A percentile compares a stretch with the other conserved stretches of the same genome.
Evolutionary conservation across 1,140 invertebrate genomes (phyloP).

Genomic region (Choristoneura fumiferana): DNA sequence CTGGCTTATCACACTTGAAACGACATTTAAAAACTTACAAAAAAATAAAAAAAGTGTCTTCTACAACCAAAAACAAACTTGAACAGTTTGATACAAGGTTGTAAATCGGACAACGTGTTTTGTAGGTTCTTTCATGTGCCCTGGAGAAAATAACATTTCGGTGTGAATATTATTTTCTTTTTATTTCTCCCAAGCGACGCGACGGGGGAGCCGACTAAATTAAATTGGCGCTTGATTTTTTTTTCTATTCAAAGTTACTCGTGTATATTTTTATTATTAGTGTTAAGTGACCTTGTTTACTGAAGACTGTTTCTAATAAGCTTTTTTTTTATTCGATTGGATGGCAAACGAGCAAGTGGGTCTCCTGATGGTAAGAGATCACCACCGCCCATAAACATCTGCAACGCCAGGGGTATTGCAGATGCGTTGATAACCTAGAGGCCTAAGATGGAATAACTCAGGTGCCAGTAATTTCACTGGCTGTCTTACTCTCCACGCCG

Average conservation of each 20-base stretch:
- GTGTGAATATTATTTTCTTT: constrained; percentile 15
- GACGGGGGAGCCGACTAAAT: not conserved
- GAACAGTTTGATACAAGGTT: not conserved
- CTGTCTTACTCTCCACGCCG: no score
- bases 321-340: no score
- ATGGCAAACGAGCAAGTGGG: no score
- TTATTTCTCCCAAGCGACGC: constrained; percentile 1
- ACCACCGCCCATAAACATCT: no score
- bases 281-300: no score
- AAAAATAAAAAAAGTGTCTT: not conserved
- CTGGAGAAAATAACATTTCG: not conserved
- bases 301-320: no score
- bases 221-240: constrained; percentile 7
- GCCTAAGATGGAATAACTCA: no score
- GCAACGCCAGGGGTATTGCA: no score
- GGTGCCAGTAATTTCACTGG: no score
- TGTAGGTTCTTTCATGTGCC: not conserved
- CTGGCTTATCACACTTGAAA: constrained; percentile 14
- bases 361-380: no score
- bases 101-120: no score
- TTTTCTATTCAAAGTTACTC: not conserved
- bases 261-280: not conserved
- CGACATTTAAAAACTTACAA: not conserved
- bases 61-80: not conserved
- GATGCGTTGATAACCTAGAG: no score